Evolutionary conservation across 2,113 vertebrate species (phyloP), one percentile per base, ranked within the genome.

Genomic region (Melanerpes aurifrons): DNA sequence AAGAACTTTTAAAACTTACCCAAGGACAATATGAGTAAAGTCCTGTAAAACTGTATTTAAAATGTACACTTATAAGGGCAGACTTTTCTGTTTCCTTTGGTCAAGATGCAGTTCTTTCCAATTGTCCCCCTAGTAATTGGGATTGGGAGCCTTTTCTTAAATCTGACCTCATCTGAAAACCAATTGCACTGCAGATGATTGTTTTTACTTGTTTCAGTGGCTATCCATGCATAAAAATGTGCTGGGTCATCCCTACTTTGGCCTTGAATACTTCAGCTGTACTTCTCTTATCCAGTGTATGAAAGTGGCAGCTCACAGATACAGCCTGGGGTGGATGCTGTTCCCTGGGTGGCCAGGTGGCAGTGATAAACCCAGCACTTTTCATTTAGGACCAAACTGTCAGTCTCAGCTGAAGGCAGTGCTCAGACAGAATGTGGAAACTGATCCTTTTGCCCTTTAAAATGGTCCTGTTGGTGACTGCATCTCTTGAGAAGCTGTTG

Each of bases 111-210:
- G 22, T 37, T 74, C 9, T 81, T 90, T 57, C n/a, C 22, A 19
- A 0, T 14, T 70, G 29, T 66, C 9, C 17, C 13, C 32, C 8
- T 70, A 29, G 31, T 76, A 68, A 40, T 28, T 50, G 22, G 21
- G 21, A 25, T 15, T 56, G 48, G 67, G 50, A 86, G 7, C 48
- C 43, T 84, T 82, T 87, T 67, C 53, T 78, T 84, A 62, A 84
- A 35, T 24, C 12, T 87, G 62, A 76, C 47, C 56, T 92, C 6
- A 1, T 26, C 0, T 0, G 3, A 43, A 59, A n/a, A 48, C 35
- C 74, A 48, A 56, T 63, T 1, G 4, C 88, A 62, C 64, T 83
- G 32, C 22, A 18, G 37, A 17, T 72, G 37, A 58, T 80, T 50
- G 29, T 9, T 89, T 92, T 81, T 24, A 16, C 18, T 78, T 64